A percentile compares a stretch with the other conserved stretches of the same genome.
Evolutionary conservation across 1,140 invertebrate species (phyloP).

Genomic region (Polyergus mexicanus): DNA sequence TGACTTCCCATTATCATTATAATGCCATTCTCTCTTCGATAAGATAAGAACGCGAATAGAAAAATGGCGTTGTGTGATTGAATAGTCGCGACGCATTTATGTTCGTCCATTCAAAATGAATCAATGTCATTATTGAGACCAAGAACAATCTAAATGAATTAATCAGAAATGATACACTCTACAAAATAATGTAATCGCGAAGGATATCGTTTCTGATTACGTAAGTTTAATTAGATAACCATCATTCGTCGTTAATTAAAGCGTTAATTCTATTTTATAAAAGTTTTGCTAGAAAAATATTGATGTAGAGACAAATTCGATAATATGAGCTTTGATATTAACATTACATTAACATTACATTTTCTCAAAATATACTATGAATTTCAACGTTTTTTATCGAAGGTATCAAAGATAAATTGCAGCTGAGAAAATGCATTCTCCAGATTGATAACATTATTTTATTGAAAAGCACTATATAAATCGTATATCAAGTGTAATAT

Average conservation of each 20-base stretch:
- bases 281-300: neutral
- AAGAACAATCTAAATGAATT: neutral
- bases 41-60: neutral
- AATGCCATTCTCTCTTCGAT: neutral
- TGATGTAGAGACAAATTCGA: too few species aligned
- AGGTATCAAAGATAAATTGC: neutral
- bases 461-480: neutral
- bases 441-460: slow-evolving; percentile 11
- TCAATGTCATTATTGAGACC: neutral
- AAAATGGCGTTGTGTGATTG: neutral
- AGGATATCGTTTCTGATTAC: neutral
- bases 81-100: neutral
- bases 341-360: neutral
- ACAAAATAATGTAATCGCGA: neutral
- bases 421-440: neutral
- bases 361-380: neutral
- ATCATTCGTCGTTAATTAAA: neutral
- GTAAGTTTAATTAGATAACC: neutral
- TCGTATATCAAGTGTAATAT: neutral
- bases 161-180: neutral
- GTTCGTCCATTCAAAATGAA: neutral
- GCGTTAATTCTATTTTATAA: neutral
- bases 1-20: neutral
- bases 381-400: neutral
- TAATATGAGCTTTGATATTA: neutral